Evolutionary conservation across 2,797 vertebrate genomes (phyloP), one percentile per base, ranked within the genome.

Genomic region (Gorsachius magnificus): DNA sequence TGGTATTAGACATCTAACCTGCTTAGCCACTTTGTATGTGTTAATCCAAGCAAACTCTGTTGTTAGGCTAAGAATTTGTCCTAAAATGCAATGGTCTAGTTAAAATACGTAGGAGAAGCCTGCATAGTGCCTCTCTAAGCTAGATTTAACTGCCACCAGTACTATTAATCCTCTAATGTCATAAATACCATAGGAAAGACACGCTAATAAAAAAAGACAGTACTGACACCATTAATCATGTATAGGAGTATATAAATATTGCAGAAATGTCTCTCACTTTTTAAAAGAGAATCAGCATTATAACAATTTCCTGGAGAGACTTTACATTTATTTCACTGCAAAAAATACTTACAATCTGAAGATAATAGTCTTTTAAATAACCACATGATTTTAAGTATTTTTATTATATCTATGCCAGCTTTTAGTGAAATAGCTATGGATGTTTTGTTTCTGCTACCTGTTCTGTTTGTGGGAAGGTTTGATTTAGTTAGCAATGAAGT

Each of bases 181-280:
- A 89, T 83, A 86, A 91, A 95, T 80, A 77, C 36, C 45, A 35
- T 57, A 83, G 48, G 38, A 81, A 77, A 86, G 83, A 45, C 38
- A 77, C 38, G 63, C 29, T 78, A 87, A 95, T 91, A 90, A 88
- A 94, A 91, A 91, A 91, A 90, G 68, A n/a, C 43, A 93, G 50
- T 26, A 48, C 46, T 81, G 61, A 75, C 36, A 83, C 41, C 54
- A 71, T 90, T 91, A 72, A 79, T 88, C 57, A 81, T 50, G 31
- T 50, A 53, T 56, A 81, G 7, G 10, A 96, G 45, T 79, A 71
- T 22, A 74, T 61, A 88, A 90, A 90, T 78, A 89, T 56, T 65
- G 80, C 58, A 83, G 79, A 83, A 90, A 69, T 76, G 33, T 64
- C 48, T 92, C 41, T 58, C 22, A 20, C 29, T 84, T 87, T 80